Base-by-base conservation (phyloP, 2,797 vertebrate species). In the Pangasius macronema region DNA sequence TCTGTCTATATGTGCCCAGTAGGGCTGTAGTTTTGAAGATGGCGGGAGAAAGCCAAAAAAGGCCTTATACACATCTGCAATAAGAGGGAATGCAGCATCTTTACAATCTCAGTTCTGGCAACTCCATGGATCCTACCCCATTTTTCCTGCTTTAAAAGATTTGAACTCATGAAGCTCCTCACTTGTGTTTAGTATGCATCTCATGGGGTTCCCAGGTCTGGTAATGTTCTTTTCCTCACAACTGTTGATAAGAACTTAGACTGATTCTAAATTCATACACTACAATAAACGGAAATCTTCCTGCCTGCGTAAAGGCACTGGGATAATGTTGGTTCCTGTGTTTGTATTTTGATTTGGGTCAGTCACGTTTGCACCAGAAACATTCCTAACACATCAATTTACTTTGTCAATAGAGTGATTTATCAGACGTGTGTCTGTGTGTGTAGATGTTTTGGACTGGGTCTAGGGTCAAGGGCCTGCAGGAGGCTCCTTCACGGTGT, bases 381-480 rank as follows among this genome's bases (percentile, higher is more conserved):
- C 63, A 33, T 67, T 67, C 63, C n/a, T 33, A 67, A 67, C 14
- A 33, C 10, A 27, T 46, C 39, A 46, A 0, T 73, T 73, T 61
- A 59, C 22, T 81, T 42, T 13, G 55, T 42, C 2, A 63, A 42
- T 30, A 49, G 49, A 51, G 30, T 27, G 6, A 72, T n/a, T 51
- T 8, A 83, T 30, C 39, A 42, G 88, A 4, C 8, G 16, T 36
- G 67, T 68, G 33, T 68, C 33, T 68, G 68, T 70, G 68, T 70
- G 68, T 42, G 36, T 93, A 99, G 99, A 94, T 99, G 97, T 90
- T 99, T 99, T 93, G 95, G 96, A 53, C 93, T 99, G 1, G 97
- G 97, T 49, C 92, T 98, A 89, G 97, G 97, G 49, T 94, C 95
- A 0, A 93, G 90, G 85, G 96, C 85, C 0, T 97, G 97, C 94